Percentiles rank a stretch among this genome's conserved stretches.
These are phyloP conservation scores for Catharus ustulatus DNA, from an alignment of 2,797 vertebrate genomes.

Conservation along the genomic window DNA sequence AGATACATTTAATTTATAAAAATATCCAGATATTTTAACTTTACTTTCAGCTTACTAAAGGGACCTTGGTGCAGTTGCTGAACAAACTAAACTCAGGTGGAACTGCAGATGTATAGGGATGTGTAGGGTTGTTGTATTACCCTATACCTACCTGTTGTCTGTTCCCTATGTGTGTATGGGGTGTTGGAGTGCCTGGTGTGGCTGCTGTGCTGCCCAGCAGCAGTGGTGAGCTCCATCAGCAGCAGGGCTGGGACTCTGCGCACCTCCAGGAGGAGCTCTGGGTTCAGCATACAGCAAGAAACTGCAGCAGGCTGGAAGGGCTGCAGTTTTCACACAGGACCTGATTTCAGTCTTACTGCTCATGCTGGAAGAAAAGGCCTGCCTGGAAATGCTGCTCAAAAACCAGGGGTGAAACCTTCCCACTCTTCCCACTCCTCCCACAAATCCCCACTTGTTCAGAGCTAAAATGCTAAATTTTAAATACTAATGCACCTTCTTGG, in stretches of 20 bases:
- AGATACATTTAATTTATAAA: neutral
- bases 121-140: neutral
- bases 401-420: fast-evolving
- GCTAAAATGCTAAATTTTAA: neutral
- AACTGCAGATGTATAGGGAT: neutral
- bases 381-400: neutral
- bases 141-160: neutral
- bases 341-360: neutral
- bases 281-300: neutral
- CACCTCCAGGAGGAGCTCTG: constrained; percentile 62
- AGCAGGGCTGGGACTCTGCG: fast-evolving
- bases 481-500: neutral
- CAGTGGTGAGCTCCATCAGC: fast-evolving
- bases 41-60: neutral
- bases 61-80: neutral
- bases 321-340: neutral
- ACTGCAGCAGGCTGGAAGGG: neutral
- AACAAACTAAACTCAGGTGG: neutral
- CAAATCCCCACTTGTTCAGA: neutral
- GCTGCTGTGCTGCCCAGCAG: neutral
- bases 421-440: too few relatives aligned
- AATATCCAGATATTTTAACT: neutral
- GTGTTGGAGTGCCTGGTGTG: neutral
- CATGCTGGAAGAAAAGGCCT: neutral
- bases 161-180: fast-evolving